phyloP scores from a whole-genome alignment of 2,888 invertebrate species.

The Agrochola macilenta region DNA sequence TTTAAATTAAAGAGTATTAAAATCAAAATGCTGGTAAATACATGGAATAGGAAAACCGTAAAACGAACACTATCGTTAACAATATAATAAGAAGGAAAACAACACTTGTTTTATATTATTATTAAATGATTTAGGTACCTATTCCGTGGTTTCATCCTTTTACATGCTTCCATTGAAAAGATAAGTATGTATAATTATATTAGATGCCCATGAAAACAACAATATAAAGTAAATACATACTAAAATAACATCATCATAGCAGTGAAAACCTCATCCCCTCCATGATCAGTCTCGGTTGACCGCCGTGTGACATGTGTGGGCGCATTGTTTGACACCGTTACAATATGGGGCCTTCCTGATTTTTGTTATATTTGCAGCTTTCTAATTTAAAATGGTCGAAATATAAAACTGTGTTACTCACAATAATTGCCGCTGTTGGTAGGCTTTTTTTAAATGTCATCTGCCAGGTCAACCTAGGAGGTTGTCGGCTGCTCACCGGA shows the following conservation, averaged over 20 bases:
- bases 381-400: constrained; percentile 23
- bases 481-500: no score
- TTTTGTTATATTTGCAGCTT: constrained; percentile 46
- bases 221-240: no score
- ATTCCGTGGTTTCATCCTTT: neutral
- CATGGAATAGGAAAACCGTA: constrained; percentile 5
- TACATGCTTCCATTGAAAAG: neutral
- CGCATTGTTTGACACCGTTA: constrained; percentile 37
- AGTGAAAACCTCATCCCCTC: constrained; percentile 1
- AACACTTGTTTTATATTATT: neutral
- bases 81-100: constrained; percentile 34
- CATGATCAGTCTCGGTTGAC: constrained; percentile 30
- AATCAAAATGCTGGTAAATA: neutral
- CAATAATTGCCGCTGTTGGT: no score
- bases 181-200: neutral
- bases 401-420: neutral
- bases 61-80: neutral
- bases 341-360: constrained; percentile 39
- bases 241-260: neutral
- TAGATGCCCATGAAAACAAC: neutral
- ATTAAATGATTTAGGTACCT: neutral
- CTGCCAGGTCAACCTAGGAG: no score
- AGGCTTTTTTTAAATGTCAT: no score
- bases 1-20: neutral
- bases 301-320: constrained; percentile 14